Base-by-base conservation (phyloP, 2,797 vertebrate genomes). In the Enteromius unitaeniatus region DNA sequence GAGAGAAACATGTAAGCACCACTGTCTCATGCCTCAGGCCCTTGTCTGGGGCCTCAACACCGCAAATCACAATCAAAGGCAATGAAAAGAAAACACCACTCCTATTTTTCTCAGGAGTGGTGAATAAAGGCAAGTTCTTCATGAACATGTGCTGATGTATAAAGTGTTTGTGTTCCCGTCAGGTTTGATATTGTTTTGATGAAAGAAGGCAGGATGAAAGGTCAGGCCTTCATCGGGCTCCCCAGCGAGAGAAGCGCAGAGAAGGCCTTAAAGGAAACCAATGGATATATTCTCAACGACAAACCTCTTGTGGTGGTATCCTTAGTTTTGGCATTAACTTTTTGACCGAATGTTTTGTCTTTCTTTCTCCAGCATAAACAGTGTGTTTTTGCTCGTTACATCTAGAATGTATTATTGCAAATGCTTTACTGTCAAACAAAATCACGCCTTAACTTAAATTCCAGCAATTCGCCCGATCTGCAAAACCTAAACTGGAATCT, bases 201-300 rank as follows among this genome's bases (percentile, higher is more conserved):
- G 98, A 99, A 96, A 91, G 98, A 99, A 93, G 98, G 98, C 3
- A 95, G 98, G 55, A 99, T 99, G 98, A 99, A 99, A 93, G 98
- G 98, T 19, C 98, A 99, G 90, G 98, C 98, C 79, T 99, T 99
- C 88, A 84, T 99, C n/a, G 98, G 97, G 21, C 97, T 99, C 87
- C 98, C 98, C 79, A 96, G 93, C 79, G 98, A 99, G 94, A 95
- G 93, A 83, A 96, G 96, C 60, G 98, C 98, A 0, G 94, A 97
- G 67, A 97, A 97, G 91, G 97, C 98, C 60, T 95, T 99, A 81
- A 97, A 96, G 89, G 97, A 99, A 91, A 97, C 94, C 88, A 97
- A 99, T 67, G 98, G 98, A 90, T 99, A 96, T 62, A 91, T 97
- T 65, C 96, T 99, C 67, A 94, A 95, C 60, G 97, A 99, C 92